phyloP scores from a whole-genome alignment of 2,888 invertebrate species.

The Trissolcus japonicus region DNA sequence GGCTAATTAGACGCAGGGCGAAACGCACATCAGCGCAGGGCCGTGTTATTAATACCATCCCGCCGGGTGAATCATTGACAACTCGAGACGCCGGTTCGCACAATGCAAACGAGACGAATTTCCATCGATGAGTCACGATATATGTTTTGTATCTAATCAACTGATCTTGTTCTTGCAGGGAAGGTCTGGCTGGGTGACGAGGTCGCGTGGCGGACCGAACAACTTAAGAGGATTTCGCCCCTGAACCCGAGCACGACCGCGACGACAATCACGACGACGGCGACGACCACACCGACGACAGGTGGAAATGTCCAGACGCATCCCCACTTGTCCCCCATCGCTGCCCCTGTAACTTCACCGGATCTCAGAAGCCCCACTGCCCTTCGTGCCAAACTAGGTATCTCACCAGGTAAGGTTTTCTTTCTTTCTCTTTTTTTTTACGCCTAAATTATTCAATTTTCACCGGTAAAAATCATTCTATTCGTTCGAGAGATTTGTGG shows the following conservation, averaged over 20 bases:
- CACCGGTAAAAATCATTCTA: conserved; percentile 56
- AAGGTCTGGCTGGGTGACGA: conserved; percentile 74
- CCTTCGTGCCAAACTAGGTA: conserved; percentile 71
- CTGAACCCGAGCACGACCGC: conserved; percentile 63
- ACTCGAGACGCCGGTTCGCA: conserved; percentile 37
- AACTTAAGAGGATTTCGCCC: conserved; percentile 71
- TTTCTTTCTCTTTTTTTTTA: not conserved
- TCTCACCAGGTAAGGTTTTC: conserved; percentile 71
- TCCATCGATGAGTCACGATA: conserved; percentile 6
- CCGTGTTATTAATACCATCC: conserved; percentile 63
- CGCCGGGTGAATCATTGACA: conserved; percentile 44
- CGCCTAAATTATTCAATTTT: not conserved
- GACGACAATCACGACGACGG: conserved; percentile 62
- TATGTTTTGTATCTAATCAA: not conserved
- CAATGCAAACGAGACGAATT: conserved; percentile 18
- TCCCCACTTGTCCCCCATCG: conserved; percentile 72
- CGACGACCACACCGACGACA: conserved; percentile 65
- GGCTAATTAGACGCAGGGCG: conserved; percentile 71
- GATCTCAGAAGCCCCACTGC: conserved; percentile 71
- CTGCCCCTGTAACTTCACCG: conserved; percentile 70
- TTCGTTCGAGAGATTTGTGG: conserved; percentile 58
- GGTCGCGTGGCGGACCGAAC: conserved; percentile 72
- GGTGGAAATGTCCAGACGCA: conserved; percentile 66
- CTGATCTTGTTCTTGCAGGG: conserved; percentile 60
- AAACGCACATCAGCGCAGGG: conserved; percentile 51